phyloP scores from a whole-genome alignment of 2,888 invertebrate genomes.

The Eretmocerus hayati region DNA sequence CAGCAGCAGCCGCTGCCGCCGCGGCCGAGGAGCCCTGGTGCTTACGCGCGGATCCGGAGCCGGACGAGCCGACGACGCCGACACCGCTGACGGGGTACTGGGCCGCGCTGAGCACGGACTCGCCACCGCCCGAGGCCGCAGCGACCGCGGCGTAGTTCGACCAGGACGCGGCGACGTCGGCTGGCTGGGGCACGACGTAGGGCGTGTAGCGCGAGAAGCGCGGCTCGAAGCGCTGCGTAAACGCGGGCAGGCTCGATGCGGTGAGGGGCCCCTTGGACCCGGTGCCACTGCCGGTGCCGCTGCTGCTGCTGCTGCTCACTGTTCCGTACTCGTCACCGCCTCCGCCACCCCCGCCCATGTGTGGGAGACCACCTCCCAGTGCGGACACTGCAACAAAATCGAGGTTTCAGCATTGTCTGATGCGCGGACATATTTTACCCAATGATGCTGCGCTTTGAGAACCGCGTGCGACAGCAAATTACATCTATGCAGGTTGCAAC shows the following conservation, averaged over 20 bases:
- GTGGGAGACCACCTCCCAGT: conserved; percentile 26
- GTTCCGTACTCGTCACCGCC: conserved; percentile 40
- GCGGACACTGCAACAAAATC: neutral
- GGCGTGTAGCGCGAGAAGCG: conserved; percentile 37
- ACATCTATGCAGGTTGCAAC: too few species aligned
- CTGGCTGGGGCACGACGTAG: conserved; percentile 34
- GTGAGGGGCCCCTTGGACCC: too few species aligned
- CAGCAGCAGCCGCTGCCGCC: conserved; percentile 17
- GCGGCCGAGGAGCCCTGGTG: neutral
- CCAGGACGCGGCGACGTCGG: conserved; percentile 8
- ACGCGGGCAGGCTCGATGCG: conserved; percentile 50
- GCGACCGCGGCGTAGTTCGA: conserved; percentile 11
- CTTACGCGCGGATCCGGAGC: neutral
- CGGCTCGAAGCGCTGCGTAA: conserved; percentile 53
- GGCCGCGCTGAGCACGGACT: neutral
- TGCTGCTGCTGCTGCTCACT: conserved; percentile 35
- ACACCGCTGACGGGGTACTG: neutral
- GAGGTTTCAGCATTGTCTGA: neutral
- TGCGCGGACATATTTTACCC: too few species aligned
- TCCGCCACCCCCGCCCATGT: conserved; percentile 26
- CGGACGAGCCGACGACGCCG: neutral
- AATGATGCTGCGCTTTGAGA: too few species aligned
- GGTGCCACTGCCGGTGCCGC: too few species aligned
- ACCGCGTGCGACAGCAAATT: too few species aligned
- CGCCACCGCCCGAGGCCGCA: conserved; percentile 7